Base-by-base conservation (phyloP, 1,140 invertebrate species). In the Teleogryllus occipitalis region DNA sequence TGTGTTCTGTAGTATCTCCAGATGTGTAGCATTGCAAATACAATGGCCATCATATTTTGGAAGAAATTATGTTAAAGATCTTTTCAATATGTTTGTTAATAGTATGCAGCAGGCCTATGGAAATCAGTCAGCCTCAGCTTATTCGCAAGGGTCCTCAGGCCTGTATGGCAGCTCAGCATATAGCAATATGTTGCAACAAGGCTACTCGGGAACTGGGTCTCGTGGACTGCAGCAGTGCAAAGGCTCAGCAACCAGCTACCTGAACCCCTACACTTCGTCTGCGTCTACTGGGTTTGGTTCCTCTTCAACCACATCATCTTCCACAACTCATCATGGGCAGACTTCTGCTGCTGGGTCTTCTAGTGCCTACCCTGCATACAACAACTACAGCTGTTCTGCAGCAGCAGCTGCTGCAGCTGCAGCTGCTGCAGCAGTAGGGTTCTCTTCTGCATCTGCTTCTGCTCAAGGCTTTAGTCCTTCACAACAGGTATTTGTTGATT, bases 391-490 rank as follows among this genome's bases (percentile, higher is more conserved):
- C 79, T 88, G 85, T 76, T 83, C 86, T 8, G 83, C 86, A 8
- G 88, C 85, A 81, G 89, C 83, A 81, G 77, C 54, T 65, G 80
- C 47, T 75, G 47, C 65, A 21, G n/a, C 46, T 73, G 76, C 54
- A 7, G 22, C 80, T 8, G 22, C 76, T 77, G 18, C 72, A 7
- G 86, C 89, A 73, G 91, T 92, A 85, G 89, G 90, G 79, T 92
- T 92, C 85, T 87, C 90, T 10, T 86, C 90, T 76, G 87, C 8
- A 87, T 89, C 82, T 65, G 87, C 8, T 87, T 89, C 82, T 65
- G 86, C 89, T 74, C 92, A 93, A 85, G 89, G 89, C 79, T 92
- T 92, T 85, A 87, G 90, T 12, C 86, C 90, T 76, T 87, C 89
- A 7, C 89, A 90, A 78, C 91, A 92, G 87, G 91, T 91, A 85